phyloP scores from a whole-genome alignment of 1,140 invertebrate genomes.

The Pogonomyrmex barbatus region DNA sequence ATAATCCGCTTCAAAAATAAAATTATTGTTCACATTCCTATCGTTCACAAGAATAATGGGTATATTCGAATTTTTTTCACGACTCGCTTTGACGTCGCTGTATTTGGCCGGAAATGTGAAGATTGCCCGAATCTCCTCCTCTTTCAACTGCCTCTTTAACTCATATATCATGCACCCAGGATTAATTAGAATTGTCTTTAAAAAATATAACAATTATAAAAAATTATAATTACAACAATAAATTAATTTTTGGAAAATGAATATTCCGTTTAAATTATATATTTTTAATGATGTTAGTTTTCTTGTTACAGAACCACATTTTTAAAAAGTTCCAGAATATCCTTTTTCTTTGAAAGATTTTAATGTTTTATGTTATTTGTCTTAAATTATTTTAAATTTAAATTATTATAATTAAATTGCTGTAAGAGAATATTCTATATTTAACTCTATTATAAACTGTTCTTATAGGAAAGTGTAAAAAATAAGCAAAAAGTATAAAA shows the following conservation, averaged over 20 bases:
- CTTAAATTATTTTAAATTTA: no score
- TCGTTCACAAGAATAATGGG: constrained; percentile 86
- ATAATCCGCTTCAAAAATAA: constrained; percentile 86
- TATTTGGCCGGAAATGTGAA: constrained; percentile 87
- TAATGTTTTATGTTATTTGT: no score
- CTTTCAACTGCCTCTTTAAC: constrained; percentile 89
- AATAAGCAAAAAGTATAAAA: no score
- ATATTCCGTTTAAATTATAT: not conserved
- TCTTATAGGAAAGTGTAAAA: no score
- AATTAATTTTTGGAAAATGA: not conserved
- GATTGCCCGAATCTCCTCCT: constrained; percentile 88
- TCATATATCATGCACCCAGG: constrained; percentile 87
- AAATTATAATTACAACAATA: not conserved
- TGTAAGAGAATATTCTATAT: no score
- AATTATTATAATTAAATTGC: no score
- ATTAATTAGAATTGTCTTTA: constrained; percentile 69
- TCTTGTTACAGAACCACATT: no score
- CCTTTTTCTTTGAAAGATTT: no score
- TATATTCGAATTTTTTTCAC: constrained; percentile 83
- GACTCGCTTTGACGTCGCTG: constrained; percentile 80
- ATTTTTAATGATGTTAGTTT: not conserved
- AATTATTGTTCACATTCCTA: constrained; percentile 82
- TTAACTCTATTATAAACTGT: no score
- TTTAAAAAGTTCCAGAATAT: no score
- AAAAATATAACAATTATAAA: not conserved